A percentile compares a stretch with the other conserved stretches of the same genome.
Conservation (phyloP, 2,797 vertebrate species). For the Glyptemys insculpta region DNA sequence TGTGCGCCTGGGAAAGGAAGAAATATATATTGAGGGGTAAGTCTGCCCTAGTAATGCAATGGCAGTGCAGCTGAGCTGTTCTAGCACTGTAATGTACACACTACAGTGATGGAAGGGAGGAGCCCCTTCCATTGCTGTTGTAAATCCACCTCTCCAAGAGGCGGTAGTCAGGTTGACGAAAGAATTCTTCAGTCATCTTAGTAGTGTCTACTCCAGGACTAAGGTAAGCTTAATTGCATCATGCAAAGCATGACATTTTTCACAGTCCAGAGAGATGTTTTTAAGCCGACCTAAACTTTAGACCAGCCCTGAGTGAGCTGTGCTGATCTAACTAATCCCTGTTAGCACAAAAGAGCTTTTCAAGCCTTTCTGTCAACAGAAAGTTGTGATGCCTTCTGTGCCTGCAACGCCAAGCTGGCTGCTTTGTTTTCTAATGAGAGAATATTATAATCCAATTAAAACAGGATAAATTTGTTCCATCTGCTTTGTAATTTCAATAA, state of each 20-base stretch:
- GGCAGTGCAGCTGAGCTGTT: not conserved
- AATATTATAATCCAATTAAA: slow-evolving; percentile 75
- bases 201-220: not conserved
- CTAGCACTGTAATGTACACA: not conserved
- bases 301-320: not conserved
- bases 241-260: not conserved
- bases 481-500: slow-evolving; percentile 64
- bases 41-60: not conserved
- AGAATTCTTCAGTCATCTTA: not conserved
- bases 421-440: slow-evolving; percentile 70
- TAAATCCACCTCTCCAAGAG: not conserved
- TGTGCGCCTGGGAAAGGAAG: slow-evolving; percentile 52
- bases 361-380: slow-evolving; percentile 46
- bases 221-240: not conserved
- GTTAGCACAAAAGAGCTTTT: slow-evolving; percentile 24
- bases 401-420: slow-evolving; percentile 44
- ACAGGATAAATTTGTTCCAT: slow-evolving; percentile 65
- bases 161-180: not conserved
- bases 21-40: slow-evolving; percentile 35
- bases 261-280: not conserved
- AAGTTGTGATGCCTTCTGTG: slow-evolving; percentile 55
- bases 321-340: not conserved
- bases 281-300: not conserved
- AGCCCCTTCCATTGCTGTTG: not conserved
- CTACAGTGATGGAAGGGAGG: not conserved